These are phyloP conservation scores for Onychorhynchus coronatus DNA, from an alignment of 2,113 vertebrate genomes.

Conservation along the genomic window DNA sequence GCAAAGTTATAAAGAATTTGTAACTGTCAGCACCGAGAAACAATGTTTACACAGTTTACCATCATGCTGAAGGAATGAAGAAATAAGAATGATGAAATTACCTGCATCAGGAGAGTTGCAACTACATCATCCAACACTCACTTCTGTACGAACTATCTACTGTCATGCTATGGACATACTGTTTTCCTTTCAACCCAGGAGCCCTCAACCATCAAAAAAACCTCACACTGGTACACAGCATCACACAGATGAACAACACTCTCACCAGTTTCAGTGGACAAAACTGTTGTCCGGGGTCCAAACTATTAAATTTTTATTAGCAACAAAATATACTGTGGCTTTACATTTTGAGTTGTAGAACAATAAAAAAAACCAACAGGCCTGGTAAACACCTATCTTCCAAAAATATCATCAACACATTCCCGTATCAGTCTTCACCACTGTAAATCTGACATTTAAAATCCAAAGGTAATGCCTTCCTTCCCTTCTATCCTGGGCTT, in stretches of 20 bases:
- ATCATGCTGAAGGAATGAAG: neutral
- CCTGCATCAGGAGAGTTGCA: neutral
- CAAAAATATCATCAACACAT: neutral
- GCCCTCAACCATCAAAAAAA: neutral
- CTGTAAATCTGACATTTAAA: neutral
- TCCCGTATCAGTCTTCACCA: neutral
- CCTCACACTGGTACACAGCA: neutral
- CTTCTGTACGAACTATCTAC: neutral
- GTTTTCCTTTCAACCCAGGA: neutral
- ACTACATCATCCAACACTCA: neutral
- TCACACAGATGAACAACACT: neutral
- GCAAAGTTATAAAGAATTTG: neutral
- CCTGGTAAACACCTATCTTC: neutral
- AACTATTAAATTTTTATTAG: neutral
- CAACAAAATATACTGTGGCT: neutral
- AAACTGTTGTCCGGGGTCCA: neutral
- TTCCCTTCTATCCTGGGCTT: neutral
- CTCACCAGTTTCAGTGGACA: neutral
- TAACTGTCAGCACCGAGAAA: neutral
- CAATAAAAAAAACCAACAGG: rapidly evolving
- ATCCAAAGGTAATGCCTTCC: neutral
- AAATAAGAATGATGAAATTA: neutral
- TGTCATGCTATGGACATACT: neutral
- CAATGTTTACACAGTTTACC: neutral
- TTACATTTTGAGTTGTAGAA: neutral